Conservation (phyloP, 2,888 invertebrate genomes). For the Abscondita cerata region DNA sequence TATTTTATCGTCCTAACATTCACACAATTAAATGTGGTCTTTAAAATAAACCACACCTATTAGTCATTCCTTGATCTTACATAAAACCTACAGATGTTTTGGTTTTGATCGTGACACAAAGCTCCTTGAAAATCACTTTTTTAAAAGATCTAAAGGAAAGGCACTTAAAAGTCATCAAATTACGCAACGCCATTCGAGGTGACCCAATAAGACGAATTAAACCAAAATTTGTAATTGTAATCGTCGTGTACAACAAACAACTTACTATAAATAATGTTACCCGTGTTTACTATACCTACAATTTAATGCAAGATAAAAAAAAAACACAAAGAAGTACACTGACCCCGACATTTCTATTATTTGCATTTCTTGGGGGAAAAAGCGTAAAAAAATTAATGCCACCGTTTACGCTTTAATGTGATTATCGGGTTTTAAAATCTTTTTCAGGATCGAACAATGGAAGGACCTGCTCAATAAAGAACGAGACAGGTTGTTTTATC, state of each 20-base stretch:
- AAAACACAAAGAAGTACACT: not conserved
- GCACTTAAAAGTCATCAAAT: slow-evolving; percentile 12
- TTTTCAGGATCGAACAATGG: slow-evolving; percentile 1
- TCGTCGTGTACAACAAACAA: not conserved
- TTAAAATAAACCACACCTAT: slow-evolving; percentile 2
- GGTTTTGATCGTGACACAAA: slow-evolving; percentile 8
- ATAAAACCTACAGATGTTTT: slow-evolving; percentile 12
- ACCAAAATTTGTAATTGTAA: not conserved
- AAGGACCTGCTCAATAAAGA: slow-evolving; percentile 16
- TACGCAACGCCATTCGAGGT: not conserved
- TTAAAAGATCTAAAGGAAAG: slow-evolving; percentile 8
- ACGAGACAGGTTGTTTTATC: slow-evolving; percentile 14
- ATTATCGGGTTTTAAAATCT: slow-evolving; percentile 5
- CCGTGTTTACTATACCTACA: not conserved
- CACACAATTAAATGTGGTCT: too few species aligned
- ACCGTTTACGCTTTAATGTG: slow-evolving; percentile 5
- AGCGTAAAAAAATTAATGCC: slow-evolving; percentile 4
- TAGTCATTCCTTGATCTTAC: slow-evolving; percentile 7
- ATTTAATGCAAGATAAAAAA: slow-evolving; percentile 3
- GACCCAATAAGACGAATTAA: slow-evolving; percentile 3
- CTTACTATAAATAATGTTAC: slow-evolving; percentile 5
- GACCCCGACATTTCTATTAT: not conserved
- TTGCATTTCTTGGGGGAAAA: not conserved
- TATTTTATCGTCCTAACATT: too few species aligned
- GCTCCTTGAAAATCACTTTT: slow-evolving; percentile 9